A percentile compares a stretch with the other conserved stretches of the same genome.
These are phyloP conservation scores for Drosophila jambulina DNA, from an alignment of 1,140 invertebrate genomes.

Conservation along the genomic window DNA sequence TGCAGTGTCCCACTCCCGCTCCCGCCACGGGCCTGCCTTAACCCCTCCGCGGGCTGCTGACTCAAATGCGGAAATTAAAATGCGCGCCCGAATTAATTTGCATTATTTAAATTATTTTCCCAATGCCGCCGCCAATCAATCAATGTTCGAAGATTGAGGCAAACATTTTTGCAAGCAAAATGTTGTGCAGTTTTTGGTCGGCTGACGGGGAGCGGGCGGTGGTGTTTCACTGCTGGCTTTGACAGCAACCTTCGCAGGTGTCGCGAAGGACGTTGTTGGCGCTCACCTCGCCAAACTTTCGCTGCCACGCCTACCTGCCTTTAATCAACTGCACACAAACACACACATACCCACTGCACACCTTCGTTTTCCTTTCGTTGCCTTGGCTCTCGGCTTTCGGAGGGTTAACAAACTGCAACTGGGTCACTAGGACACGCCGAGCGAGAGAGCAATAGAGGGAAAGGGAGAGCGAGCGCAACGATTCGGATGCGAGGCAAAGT, in stretches of 20 bases:
- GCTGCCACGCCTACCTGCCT: constrained; percentile 23
- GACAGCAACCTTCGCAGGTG: constrained; percentile 58
- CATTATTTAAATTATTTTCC: constrained; percentile 18
- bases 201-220: neutral
- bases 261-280: constrained; percentile 49
- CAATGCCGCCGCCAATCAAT: constrained; percentile 31
- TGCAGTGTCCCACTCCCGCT: constrained; percentile 16
- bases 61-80: constrained; percentile 43
- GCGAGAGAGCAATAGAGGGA: constrained; percentile 18
- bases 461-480: neutral
- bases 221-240: constrained; percentile 17
- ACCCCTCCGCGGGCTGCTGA: neutral
- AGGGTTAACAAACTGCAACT: constrained; percentile 84
- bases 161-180: constrained; percentile 8
- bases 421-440: constrained; percentile 81
- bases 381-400: constrained; percentile 41
- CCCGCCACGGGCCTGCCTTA: neutral
- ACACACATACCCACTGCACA: constrained; percentile 15
- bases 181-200: constrained; percentile 12
- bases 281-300: constrained; percentile 47
- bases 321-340: constrained; percentile 6
- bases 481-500: constrained; percentile 6
- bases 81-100: constrained; percentile 38
- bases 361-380: constrained; percentile 57
- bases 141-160: constrained; percentile 13